These are phyloP conservation scores for Enteromius radiatus DNA, from an alignment of 2,797 vertebrate species.

Conservation along the genomic window DNA sequence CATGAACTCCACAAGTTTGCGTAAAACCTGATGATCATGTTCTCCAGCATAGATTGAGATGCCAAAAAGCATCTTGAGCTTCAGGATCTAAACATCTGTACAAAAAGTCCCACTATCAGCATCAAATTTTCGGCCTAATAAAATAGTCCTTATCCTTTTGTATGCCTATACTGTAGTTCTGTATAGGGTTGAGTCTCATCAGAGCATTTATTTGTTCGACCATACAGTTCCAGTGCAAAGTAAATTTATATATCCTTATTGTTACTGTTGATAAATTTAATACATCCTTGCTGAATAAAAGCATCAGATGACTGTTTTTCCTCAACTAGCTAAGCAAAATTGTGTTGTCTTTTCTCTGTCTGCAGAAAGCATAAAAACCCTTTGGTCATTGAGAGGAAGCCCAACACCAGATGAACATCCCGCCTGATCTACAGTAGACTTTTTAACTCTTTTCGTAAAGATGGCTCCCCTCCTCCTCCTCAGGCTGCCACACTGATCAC, in stretches of 20 bases:
- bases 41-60: not conserved
- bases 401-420: not conserved
- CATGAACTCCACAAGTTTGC: not conserved
- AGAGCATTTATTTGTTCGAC: no score
- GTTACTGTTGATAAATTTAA: not conserved
- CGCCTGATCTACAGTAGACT: constrained; percentile 34
- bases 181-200: no score
- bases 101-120: not conserved
- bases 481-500: constrained; percentile 78
- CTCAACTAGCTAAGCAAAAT: not conserved
- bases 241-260: not conserved
- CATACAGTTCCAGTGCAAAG: not conserved
- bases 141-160: not conserved
- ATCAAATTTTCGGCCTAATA: not conserved
- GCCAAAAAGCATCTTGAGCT: not conserved
- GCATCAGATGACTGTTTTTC: not conserved
- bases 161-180: no score
- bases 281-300: not conserved
- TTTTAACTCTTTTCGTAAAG: constrained; percentile 55
- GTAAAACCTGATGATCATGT: not conserved
- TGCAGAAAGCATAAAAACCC: constrained; percentile 21
- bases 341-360: constrained; percentile 19
- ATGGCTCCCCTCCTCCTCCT: constrained; percentile 82
- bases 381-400: not conserved
- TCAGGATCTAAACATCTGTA: not conserved